Base-by-base conservation (phyloP, 2,888 invertebrate species). In the Panopea generosa region DNA sequence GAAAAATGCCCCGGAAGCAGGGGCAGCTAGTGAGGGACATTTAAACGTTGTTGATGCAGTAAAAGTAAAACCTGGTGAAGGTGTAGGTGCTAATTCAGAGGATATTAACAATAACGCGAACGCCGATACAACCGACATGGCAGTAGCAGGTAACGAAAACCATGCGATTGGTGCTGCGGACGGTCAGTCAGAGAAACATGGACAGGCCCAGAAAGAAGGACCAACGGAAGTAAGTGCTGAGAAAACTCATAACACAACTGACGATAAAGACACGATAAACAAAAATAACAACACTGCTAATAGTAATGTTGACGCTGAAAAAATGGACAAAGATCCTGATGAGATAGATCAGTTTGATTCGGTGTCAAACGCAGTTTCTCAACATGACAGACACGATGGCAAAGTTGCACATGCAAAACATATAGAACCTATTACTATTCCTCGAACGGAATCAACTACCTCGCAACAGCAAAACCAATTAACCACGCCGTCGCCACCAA, bases 261-360 rank as follows among this genome's bases (percentile, higher is more conserved):
- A 56, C 3, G 38, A 65, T 27, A 53, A 50, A 20, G 40, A 7
- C 3, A 38, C 24, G 27, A 11, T 6, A 24, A 38, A 1, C 26
- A 29, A 33, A 24, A 40, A 65, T n/a, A 22, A 47, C 38, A 7
- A n/a, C 27, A 29, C 43, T 7, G 26, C 18, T 14, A 45, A 52
- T 18, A 26, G 4, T 14, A 22, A 52, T 16, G 22, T 20, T 26
- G 24, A 52, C 20, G 11, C 27, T 20, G 82, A 79, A 45, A 78
- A 82, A 20, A 77, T 77, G 57, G 83, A 82, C 55, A 82, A 83
- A 56, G 75, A 77, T 20, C 60, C 74, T 9, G 86, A 85, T n/a
- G 86, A 84, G 24, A 77, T 86, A 9, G 84, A 87, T 66, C 86
- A 84, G 63, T 86, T 84, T 76, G 87, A 87, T 67, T 85, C 87